phyloP scores from a whole-genome alignment of 2,113 vertebrate genomes.

The Sakesphorus luctuosus region DNA sequence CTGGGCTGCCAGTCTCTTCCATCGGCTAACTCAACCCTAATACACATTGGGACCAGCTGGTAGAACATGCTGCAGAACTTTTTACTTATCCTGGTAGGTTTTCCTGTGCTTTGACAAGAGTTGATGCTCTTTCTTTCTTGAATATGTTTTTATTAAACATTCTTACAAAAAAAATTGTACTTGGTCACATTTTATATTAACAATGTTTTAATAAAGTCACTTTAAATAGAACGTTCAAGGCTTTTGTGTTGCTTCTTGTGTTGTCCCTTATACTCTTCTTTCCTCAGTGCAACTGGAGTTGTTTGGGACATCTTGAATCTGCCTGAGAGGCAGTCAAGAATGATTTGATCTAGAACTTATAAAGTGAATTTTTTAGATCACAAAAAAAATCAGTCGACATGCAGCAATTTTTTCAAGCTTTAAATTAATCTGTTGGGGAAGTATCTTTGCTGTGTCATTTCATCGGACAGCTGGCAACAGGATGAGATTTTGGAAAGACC shows the following conservation, averaged over 20 bases:
- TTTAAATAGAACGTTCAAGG: constrained; percentile 50
- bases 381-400: not conserved
- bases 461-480: not conserved
- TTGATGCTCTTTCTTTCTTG: constrained; percentile 68
- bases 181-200: constrained; percentile 79
- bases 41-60: constrained; percentile 40
- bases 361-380: not conserved
- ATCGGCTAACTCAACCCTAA: not conserved
- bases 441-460: not conserved
- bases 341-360: not conserved
- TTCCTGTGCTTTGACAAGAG: constrained; percentile 63
- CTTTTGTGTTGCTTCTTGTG: not conserved
- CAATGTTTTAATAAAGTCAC: constrained; percentile 81
- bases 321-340: not conserved
- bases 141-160: constrained; percentile 72
- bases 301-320: not conserved
- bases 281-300: not conserved
- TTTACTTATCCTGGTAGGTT: constrained; percentile 48
- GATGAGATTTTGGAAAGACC: not conserved
- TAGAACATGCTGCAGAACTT: constrained; percentile 69
- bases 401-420: not conserved
- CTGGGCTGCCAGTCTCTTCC: not conserved
- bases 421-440: not conserved
- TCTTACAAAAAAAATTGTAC: constrained; percentile 75
- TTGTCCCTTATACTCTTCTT: not conserved